Base-by-base conservation (phyloP, 1,140 invertebrate species). In the Danaus plexippus region DNA sequence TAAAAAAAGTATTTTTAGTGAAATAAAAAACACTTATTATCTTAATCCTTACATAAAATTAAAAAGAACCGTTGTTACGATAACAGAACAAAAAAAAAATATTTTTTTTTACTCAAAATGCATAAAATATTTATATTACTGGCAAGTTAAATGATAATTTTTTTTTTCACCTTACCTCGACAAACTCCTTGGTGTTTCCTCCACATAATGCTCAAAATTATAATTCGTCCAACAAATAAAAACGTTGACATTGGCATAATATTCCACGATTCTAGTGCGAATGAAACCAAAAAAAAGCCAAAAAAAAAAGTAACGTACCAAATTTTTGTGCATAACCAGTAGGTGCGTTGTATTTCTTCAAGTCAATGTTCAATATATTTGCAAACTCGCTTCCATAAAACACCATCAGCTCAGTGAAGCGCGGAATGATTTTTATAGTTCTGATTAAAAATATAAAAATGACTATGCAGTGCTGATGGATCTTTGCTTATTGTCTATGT, bases 301-400 rank as follows among this genome's bases (percentile, higher is more conserved):
- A n/a, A n/a, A n/a, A 15, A 41, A 43, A 45, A 52, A 22, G 13
- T 46, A 9, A 50, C 47, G 13, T 59, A 64, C 62, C 62, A 18
- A 60, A 65, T 59, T 66, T 67, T 18, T 60, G 52, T 1, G 61
- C 56, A 40, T 59, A 65, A n/a, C 47, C 47, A n/a, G 52, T 45
- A 8, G 66, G 64, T 7, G 61, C 40, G 46, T 75, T 71, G 47
- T 79, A 79, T 49, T 46, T 63, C 9, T 48, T 58, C 6, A 80
- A 12, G 49, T 80, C 66, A n/a, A 80, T 65, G 10, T 80, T 78
- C n/a, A 90, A 73, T 11, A 71, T 65, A 15, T 79, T 63, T 0
- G 77, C 84, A 52, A 85, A 88, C 13, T 86, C 80, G 12, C 78
- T 70, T 0, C 89, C 89, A 58, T 90, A 91, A 81, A 88, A 91